A percentile compares a stretch with the other conserved stretches of the same genome.
These are phyloP conservation scores for Polydrusus cervinus DNA, from an alignment of 2,888 invertebrate species.

Conservation along the genomic window DNA sequence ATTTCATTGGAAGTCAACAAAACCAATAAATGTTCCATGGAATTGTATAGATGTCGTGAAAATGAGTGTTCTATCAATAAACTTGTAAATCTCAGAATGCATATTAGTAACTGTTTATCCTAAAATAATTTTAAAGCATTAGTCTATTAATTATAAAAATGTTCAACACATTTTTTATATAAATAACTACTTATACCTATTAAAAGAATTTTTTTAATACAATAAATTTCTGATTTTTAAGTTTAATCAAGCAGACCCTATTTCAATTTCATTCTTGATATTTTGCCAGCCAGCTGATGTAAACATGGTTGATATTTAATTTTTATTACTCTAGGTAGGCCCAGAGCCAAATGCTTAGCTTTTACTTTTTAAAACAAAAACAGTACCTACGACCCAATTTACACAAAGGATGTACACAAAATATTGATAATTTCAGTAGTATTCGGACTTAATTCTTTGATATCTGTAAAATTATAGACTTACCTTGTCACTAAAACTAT, in stretches of 20 bases:
- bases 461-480: slow-evolving; percentile 19
- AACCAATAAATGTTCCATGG: slow-evolving; percentile 87
- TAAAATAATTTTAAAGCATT: slow-evolving; percentile 64
- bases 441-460: neutral
- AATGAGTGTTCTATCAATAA: slow-evolving; percentile 90
- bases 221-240: slow-evolving; percentile 10
- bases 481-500: slow-evolving; percentile 71
- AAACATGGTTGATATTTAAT: slow-evolving; percentile 34
- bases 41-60: slow-evolving; percentile 89
- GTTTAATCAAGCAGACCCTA: slow-evolving; percentile 1
- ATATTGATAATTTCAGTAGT: neutral
- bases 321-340: slow-evolving; percentile 41
- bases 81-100: slow-evolving; percentile 87
- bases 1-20: slow-evolving; percentile 86
- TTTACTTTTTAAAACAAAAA: slow-evolving; percentile 8
- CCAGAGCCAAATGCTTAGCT: slow-evolving; percentile 34
- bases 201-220: neutral
- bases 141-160: neutral
- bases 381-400: neutral
- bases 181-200: neutral
- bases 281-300: slow-evolving; percentile 30
- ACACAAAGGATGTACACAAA: neutral
- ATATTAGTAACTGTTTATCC: slow-evolving; percentile 82
- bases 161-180: neutral
- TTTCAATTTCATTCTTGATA: slow-evolving; percentile 34